Base-by-base conservation (phyloP, 2,888 invertebrate genomes). In the Lamellibrachia columna region DNA sequence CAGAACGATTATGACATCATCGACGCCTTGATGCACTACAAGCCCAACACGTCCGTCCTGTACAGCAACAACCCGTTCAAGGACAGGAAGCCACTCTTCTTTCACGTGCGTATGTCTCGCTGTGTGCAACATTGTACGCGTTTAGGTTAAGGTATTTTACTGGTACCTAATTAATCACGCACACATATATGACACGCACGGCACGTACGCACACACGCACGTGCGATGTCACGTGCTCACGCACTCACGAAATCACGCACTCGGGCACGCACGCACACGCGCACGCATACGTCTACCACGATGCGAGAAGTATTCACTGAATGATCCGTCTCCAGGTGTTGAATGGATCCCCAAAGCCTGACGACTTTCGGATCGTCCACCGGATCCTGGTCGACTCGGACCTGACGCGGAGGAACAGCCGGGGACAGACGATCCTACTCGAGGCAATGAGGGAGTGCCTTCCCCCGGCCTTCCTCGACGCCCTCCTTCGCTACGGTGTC, bases 381-480 rank as follows among this genome's bases (percentile, higher is more conserved):
- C 93, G 95, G 53, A 94, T 96, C 22, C 93, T 96, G n/a, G 93
- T 94, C 93, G 95, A 94, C 6, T 94, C 95, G 40, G 95, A 96
- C 93, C 93, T 95, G 11, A 92, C 93, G 9, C 94, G 95, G 90
- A 93, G 95, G 55, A 95, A 95, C 92, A 92, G 91, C 15, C 92
- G 94, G 7, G 95, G 95, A 15, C 95, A 95, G 92, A 95, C 95
- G 7, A 94, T 95, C 11, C 94, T 96, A 22, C 95, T 95, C 93
- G 94, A 95, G 92, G 95, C 95, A 22, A 94, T 96, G 3, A 91
- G 93, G 52, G 93, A 94, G 8, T 93, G 95, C 90, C 94, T 95
- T 92, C 93, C 95, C 53, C 94, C 94, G 28, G 93, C 93, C 53
- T 91, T 93, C 60, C 53, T 93, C 52, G 60, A 60, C 28, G 92